These are phyloP conservation scores for Phoebastria nigripes DNA, from an alignment of 2,797 vertebrate species.

Conservation along the genomic window DNA sequence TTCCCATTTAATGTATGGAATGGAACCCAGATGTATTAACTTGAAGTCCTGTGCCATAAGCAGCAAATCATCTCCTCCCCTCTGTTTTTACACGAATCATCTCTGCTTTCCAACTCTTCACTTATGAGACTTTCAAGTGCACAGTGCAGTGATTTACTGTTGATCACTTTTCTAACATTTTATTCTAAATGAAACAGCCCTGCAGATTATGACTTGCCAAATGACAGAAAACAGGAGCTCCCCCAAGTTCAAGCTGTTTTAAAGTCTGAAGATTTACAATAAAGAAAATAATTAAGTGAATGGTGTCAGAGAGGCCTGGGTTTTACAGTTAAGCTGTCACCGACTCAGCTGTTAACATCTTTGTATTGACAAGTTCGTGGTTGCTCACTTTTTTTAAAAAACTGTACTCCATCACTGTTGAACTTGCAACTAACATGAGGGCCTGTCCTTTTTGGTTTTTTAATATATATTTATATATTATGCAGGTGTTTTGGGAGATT, in stretches of 20 bases:
- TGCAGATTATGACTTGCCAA: constrained; percentile 48
- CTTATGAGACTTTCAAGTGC: constrained; percentile 7
- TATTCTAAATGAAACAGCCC: constrained; percentile 31
- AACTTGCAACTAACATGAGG: neutral
- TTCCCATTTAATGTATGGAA: neutral
- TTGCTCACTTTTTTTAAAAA: neutral
- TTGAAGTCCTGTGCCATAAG: neutral
- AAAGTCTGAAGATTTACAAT: constrained; percentile 14
- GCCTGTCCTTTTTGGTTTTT: neutral
- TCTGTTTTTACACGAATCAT: neutral
- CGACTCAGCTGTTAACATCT: neutral
- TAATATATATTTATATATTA: neutral
- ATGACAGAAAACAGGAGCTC: constrained; percentile 49
- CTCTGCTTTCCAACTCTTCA: constrained; percentile 34
- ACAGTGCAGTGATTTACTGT: constrained; percentile 19
- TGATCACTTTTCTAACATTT: constrained; percentile 45
- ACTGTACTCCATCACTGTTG: neutral
- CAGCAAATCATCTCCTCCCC: constrained; percentile 21
- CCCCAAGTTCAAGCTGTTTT: constrained; percentile 14
- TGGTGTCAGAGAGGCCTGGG: neutral
- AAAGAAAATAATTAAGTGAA: constrained; percentile 41
- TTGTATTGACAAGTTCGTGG: neutral
- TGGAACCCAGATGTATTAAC: constrained; percentile 26
- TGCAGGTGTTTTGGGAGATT: neutral
- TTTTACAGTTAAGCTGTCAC: constrained; percentile 33